Evolutionary conservation across 2,888 invertebrate species (phyloP).

Genomic region (Melinopterus prodromus): DNA sequence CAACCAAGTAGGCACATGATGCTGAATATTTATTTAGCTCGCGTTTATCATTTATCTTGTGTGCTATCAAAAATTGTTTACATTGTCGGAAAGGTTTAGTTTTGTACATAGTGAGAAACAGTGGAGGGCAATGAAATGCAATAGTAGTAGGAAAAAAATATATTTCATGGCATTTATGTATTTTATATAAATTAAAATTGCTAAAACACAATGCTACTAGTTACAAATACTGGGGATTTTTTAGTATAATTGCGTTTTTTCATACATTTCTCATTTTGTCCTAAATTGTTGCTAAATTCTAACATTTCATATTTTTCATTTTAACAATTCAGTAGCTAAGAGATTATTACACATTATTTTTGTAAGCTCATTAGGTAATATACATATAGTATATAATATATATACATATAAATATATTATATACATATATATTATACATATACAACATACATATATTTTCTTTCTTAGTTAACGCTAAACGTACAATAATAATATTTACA

Average conservation of each 20-base stretch:
- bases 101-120: background rate
- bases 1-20: background rate
- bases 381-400: conserved; percentile 34
- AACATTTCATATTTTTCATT: conserved; percentile 29
- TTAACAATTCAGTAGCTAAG: conserved; percentile 35
- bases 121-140: conserved; percentile 24
- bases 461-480: conserved; percentile 35
- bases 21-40: background rate
- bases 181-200: conserved; percentile 44
- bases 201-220: conserved; percentile 45
- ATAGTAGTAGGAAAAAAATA: conserved; percentile 42
- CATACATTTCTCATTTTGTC: conserved; percentile 15
- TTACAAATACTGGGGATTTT: conserved; percentile 35
- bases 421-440: conserved; percentile 7
- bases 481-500: conserved; percentile 35
- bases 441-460: conserved; percentile 30
- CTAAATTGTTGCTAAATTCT: conserved; percentile 28
- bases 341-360: conserved; percentile 38
- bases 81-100: too few relatives aligned
- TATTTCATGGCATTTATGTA: conserved; percentile 43
- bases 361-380: conserved; percentile 40
- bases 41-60: conserved; percentile 59
- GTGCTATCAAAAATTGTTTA: conserved; percentile 52
- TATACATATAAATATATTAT: background rate
- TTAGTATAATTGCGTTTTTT: conserved; percentile 21